Evolutionary conservation across 2,113 vertebrate species (phyloP).

Genomic region (Salvator merianae): DNA sequence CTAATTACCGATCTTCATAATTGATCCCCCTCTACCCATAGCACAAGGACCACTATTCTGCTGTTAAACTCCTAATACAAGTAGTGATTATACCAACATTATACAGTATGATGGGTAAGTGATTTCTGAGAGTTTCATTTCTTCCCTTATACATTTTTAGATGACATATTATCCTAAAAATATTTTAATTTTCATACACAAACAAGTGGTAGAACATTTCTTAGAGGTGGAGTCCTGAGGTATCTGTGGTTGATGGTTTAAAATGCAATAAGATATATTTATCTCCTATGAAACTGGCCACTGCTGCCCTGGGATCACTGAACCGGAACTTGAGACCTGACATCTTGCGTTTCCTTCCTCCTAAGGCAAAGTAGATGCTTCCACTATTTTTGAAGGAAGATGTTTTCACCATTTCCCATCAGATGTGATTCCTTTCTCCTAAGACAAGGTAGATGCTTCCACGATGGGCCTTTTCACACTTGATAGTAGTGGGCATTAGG

Average conservation of each 20-base stretch:
- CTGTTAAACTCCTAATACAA: constrained; percentile 17
- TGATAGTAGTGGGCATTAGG: too few relatives aligned
- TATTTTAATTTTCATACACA: background rate
- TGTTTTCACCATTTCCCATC: too few relatives aligned
- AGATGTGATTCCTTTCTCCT: too few relatives aligned
- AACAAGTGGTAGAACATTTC: background rate
- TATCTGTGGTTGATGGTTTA: background rate
- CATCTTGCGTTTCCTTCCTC: too few relatives aligned
- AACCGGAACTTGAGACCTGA: too few relatives aligned
- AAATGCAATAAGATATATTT: background rate
- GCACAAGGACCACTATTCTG: background rate
- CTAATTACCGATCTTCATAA: constrained; percentile 26
- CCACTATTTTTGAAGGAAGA: too few relatives aligned
- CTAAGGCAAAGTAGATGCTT: too few relatives aligned
- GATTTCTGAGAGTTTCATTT: constrained; percentile 3
- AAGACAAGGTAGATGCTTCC: too few relatives aligned
- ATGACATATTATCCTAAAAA: background rate
- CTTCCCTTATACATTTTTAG: background rate
- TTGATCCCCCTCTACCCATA: background rate
- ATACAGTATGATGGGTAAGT: constrained; percentile 7
- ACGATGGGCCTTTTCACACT: too few relatives aligned
- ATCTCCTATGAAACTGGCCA: too few relatives aligned
- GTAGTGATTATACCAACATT: background rate
- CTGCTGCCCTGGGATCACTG: too few relatives aligned
- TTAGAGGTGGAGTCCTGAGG: background rate